A percentile compares a stretch with the other conserved stretches of the same genome.
Conservation (phyloP, 2,797 vertebrate species). For the Perodicticus potto region DNA sequence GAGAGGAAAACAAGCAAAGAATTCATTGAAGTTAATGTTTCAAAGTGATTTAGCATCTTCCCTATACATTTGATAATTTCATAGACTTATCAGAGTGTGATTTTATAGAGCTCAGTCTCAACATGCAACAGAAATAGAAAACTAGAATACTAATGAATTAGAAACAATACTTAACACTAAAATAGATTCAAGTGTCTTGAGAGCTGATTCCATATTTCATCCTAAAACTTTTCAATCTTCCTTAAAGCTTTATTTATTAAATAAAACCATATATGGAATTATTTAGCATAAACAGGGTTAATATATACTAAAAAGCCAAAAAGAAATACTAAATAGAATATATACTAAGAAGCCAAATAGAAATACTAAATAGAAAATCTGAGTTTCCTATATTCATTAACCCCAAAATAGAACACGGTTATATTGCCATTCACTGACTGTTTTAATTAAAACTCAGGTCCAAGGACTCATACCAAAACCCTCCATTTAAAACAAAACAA, state of each 20-base stretch:
- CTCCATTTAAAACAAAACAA: neutral
- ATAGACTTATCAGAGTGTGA: slow-evolving; percentile 53
- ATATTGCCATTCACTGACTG: slow-evolving; percentile 3
- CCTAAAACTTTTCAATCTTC: slow-evolving; percentile 18
- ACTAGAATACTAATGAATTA: slow-evolving; percentile 46
- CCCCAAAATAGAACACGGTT: slow-evolving; percentile 34
- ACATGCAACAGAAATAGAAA: slow-evolving; percentile 69
- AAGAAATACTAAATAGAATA: slow-evolving; percentile 57
- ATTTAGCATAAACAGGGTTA: slow-evolving; percentile 54
- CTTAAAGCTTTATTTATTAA: slow-evolving; percentile 48
- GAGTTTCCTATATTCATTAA: slow-evolving; percentile 38
- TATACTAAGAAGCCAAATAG: slow-evolving; percentile 45
- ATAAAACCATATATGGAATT: slow-evolving; percentile 24
- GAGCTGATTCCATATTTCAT: slow-evolving; percentile 45
- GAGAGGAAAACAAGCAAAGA: slow-evolving; percentile 51
- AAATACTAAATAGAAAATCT: slow-evolving; percentile 58
- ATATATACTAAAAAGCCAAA: slow-evolving; percentile 32
- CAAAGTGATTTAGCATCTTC: slow-evolving; percentile 52
- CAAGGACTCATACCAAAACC: slow-evolving; percentile 26
- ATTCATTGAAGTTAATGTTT: slow-evolving; percentile 61
- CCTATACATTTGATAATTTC: slow-evolving; percentile 55
- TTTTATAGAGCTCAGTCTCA: slow-evolving; percentile 58
- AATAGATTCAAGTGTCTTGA: slow-evolving; percentile 51
- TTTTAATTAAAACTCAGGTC: slow-evolving; percentile 68
- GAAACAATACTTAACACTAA: slow-evolving; percentile 69